phyloP scores from a whole-genome alignment of 2,797 vertebrate genomes.

The Poeciliopsis infans region DNA sequence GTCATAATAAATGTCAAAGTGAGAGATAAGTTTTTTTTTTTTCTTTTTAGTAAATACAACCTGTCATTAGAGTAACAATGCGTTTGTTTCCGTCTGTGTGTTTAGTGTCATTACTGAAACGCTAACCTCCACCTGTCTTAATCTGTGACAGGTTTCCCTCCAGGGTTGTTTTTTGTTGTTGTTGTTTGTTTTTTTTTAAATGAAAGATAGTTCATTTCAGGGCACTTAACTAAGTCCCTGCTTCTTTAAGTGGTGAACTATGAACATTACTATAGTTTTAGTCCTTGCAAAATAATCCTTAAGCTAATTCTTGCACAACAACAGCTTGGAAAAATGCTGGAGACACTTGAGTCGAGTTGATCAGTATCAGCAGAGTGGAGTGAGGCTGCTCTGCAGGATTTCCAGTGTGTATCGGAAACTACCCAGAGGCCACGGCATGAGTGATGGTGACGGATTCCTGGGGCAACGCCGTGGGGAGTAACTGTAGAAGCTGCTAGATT shows the following conservation, averaged over 20 bases:
- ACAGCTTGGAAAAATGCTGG: constrained; percentile 29
- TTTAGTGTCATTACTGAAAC: background rate
- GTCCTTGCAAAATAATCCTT: background rate
- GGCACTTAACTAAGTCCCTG: background rate
- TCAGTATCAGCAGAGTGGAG: constrained; percentile 33
- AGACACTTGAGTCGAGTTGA: constrained; percentile 38
- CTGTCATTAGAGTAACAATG: background rate
- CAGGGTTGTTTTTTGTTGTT: background rate
- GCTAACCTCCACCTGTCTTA: background rate
- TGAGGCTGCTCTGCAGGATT: constrained; percentile 31
- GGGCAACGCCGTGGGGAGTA: constrained; percentile 49
- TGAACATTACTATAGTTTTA: background rate
- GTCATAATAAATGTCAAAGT: background rate
- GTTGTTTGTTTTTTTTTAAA: background rate
- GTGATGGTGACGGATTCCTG: constrained; percentile 24
- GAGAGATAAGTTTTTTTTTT: background rate
- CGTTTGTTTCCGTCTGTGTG: background rate
- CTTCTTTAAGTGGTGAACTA: background rate
- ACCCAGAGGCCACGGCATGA: constrained; percentile 11
- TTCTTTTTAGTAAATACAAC: background rate
- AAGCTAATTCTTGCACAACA: background rate
- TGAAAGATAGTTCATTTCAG: background rate
- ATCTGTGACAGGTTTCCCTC: background rate
- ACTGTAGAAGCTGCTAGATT: constrained; percentile 66
- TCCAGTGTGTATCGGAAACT: constrained; percentile 50